A percentile compares a stretch with the other conserved stretches of the same genome.
These are phyloP conservation scores for Baryphthengus martii DNA, from an alignment of 2,113 vertebrate species.

Conservation along the genomic window DNA sequence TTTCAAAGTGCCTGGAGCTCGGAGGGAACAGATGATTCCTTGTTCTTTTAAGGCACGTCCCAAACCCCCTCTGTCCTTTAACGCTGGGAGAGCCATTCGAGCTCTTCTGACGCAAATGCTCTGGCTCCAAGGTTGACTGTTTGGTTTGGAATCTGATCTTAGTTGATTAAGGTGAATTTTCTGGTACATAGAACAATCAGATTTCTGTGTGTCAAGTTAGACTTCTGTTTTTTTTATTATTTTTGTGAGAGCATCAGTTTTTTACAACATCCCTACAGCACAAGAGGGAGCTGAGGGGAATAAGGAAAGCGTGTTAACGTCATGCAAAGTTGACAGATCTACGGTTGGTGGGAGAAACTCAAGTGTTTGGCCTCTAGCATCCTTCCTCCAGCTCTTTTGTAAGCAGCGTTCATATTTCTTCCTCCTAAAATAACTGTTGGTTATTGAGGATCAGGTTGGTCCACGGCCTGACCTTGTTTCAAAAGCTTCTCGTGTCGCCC, in stretches of 20 bases:
- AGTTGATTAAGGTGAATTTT: background rate
- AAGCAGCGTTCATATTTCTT: background rate
- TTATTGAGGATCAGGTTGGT: background rate
- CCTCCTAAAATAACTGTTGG: constrained; percentile 37
- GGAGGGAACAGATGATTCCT: background rate
- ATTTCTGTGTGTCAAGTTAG: background rate
- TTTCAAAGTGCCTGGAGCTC: background rate
- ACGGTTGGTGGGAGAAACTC: background rate
- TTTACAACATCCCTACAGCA: background rate
- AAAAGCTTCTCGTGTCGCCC: background rate
- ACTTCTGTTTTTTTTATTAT: background rate
- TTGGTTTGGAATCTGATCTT: background rate
- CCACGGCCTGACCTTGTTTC: constrained; percentile 7
- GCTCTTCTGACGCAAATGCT: background rate
- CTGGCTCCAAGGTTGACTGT: background rate
- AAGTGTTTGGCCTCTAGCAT: background rate
- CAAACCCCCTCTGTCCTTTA: background rate
- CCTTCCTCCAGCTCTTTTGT: background rate
- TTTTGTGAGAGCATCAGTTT: background rate
- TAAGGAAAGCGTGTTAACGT: background rate
- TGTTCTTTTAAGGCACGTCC: background rate
- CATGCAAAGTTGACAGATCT: background rate
- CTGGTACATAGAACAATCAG: background rate
- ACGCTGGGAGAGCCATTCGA: background rate
- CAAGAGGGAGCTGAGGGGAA: background rate